Conservation (phyloP, 1,140 invertebrate genomes). For the Battus philenor region DNA sequence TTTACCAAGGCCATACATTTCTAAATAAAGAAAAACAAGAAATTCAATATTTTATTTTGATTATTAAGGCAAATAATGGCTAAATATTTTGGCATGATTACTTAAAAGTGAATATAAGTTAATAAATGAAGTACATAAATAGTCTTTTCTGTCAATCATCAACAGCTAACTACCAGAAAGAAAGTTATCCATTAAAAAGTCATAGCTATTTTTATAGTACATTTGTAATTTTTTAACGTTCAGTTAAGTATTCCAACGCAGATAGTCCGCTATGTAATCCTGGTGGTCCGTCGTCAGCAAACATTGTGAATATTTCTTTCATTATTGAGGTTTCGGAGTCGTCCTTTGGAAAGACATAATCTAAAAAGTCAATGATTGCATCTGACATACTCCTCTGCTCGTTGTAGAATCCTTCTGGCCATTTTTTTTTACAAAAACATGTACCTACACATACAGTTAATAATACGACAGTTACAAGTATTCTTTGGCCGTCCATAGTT, state of each 20-base stretch:
- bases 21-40: too few relatives aligned
- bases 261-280: constrained; percentile 27
- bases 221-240: constrained; percentile 17
- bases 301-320: constrained; percentile 45
- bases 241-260: constrained; percentile 29
- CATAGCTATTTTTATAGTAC: too few relatives aligned
- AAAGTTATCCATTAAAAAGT: too few relatives aligned
- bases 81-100: constrained; percentile 9
- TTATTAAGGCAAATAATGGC: constrained; percentile 3
- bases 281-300: constrained; percentile 35
- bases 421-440: not conserved
- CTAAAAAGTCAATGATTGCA: constrained; percentile 39
- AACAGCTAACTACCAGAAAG: too few relatives aligned
- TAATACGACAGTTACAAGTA: not conserved
- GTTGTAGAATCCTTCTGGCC: constrained; percentile 19
- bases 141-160: too few relatives aligned
- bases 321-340: constrained; percentile 43
- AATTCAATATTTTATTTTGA: too few relatives aligned
- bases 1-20: too few relatives aligned
- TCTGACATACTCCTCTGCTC: constrained; percentile 38
- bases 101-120: constrained; percentile 2
- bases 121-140: not conserved
- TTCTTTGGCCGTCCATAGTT: not conserved
- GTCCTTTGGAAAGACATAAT: constrained; percentile 50
- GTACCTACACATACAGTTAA: not conserved